Evolutionary conservation across 2,888 invertebrate genomes (phyloP).

Genomic region (Tetheella fluctuosa): DNA sequence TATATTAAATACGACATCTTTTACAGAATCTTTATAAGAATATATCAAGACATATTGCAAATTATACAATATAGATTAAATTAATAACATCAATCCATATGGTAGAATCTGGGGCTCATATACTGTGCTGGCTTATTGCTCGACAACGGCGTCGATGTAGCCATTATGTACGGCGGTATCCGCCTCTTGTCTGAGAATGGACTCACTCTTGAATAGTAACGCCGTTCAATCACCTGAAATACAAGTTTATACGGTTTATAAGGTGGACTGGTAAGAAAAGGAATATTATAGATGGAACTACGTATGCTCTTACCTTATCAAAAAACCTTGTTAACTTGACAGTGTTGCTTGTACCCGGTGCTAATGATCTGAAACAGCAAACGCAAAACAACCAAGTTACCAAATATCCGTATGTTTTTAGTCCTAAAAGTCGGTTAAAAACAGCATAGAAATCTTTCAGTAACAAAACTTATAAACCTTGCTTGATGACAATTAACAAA

Average conservation of each 20-base stretch:
- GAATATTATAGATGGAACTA: no score
- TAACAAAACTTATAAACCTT: conserved; percentile 42
- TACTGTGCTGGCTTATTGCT: conserved; percentile 69
- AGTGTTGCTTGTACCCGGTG: conserved; percentile 97
- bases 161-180: conserved; percentile 67
- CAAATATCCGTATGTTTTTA: not conserved
- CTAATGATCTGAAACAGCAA: conserved; percentile 87
- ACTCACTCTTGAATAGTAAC: conserved; percentile 82
- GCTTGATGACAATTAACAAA: conserved; percentile 89
- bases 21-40: no score
- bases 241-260: not conserved
- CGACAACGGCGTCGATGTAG: conserved; percentile 70
- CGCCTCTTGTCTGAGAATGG: conserved; percentile 81
- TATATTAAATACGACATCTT: no score
- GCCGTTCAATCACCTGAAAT: conserved; percentile 77
- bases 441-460: conserved; percentile 9
- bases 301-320: conserved; percentile 90
- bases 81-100: conserved; percentile 71
- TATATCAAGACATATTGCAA: no score
- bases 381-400: not conserved
- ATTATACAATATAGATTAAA: no score
- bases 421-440: not conserved
- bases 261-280: no score
- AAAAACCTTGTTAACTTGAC: conserved; percentile 97
- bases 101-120: conserved; percentile 83